phyloP scores from a whole-genome alignment of 1,140 invertebrate species.

The Anastrepha obliqua region DNA sequence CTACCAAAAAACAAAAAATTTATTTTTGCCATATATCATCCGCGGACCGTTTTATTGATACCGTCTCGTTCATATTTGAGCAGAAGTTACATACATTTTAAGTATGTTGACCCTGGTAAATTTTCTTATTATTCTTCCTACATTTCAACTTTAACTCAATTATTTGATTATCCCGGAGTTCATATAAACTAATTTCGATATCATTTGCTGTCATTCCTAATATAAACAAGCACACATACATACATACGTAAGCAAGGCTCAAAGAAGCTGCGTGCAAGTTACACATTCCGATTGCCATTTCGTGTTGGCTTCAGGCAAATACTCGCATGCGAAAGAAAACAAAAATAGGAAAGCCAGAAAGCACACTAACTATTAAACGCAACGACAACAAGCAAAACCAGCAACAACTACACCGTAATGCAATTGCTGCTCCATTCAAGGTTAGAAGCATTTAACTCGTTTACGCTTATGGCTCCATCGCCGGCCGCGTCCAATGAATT shows the following conservation, averaged over 20 bases:
- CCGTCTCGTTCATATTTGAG: too few species aligned
- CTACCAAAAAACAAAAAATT: too few species aligned
- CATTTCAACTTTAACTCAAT: too few species aligned
- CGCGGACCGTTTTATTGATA: too few species aligned
- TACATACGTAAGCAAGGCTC: not conserved
- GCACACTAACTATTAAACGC: not conserved
- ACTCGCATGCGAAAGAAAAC: not conserved
- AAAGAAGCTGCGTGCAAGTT: not conserved
- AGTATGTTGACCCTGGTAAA: too few species aligned
- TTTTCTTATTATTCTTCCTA: too few species aligned
- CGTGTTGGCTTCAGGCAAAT: not conserved
- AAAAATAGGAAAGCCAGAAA: not conserved
- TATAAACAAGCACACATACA: not conserved
- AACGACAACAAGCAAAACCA: not conserved
- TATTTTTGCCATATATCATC: too few species aligned
- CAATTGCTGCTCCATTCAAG: conserved; percentile 9
- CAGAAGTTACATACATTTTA: too few species aligned
- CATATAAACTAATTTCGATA: too few species aligned
- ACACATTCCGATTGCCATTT: not conserved
- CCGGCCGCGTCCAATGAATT: not conserved
- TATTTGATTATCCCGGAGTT: too few species aligned
- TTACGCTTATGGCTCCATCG: not conserved
- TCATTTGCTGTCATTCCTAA: too few species aligned
- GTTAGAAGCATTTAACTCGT: conserved; percentile 33
- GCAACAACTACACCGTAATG: not conserved